Evolutionary conservation across 1,140 invertebrate genomes (phyloP), one percentile per base, ranked within the genome.

Genomic region (Riptortus pedestris): DNA sequence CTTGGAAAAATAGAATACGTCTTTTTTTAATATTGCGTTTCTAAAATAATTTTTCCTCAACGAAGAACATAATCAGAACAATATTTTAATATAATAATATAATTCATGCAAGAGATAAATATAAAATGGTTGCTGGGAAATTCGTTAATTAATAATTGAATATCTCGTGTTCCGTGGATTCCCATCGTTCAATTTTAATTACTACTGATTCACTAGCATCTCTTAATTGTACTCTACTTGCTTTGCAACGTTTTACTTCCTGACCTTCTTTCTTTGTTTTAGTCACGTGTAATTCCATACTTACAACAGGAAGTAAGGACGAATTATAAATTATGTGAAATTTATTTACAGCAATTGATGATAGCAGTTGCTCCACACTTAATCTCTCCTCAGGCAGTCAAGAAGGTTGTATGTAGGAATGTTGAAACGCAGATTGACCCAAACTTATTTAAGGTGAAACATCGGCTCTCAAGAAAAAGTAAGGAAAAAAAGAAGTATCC

Each of bases 291-390:
- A 7, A 38, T 7, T 38, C 14, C 5, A 7, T 38, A 38, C 14
- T 7, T 38, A 14, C 31, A 38, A 7, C 14, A 38, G 31, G 31
- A 38, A 7, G 14, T 14, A 7, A 14, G 5, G 14, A 7, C 14
- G 14, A 5, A 38, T 38, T 38, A 38, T 7, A 7, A 38, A 7
- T 38, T 38, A 7, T 38, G 31, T 38, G 5, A 7, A 7, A 38
- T 38, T 5, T 68, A 65, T 29, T 62, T n/a, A n/a, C n/a, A 68
- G 67, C 67, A 68, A 68, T 60, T 68, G 51, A 68, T 68, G 65
- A 62, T 65, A 20, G 62, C 66, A 29, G 62, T 68, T 29, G 64
- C 63, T 43, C 67, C 67, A 33, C 67, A 68, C 57, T 62, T 68
- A 1, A 27, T 67, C 9, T 55, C 57, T 38, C 59, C 67, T 51